phyloP scores from a whole-genome alignment of 2,113 vertebrate genomes.

The Seriola rivoliana region DNA sequence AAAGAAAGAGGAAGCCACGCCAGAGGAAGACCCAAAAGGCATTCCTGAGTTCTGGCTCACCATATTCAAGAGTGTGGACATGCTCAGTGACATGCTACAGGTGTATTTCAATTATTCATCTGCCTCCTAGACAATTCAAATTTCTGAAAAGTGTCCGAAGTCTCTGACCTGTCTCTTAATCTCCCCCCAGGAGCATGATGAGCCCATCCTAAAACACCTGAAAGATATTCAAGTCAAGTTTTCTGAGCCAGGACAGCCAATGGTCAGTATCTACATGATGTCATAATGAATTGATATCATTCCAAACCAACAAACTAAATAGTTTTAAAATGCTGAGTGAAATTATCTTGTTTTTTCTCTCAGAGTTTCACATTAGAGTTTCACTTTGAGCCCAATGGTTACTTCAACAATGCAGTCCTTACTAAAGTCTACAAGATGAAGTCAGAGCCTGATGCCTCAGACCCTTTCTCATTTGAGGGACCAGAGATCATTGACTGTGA shows the following conservation, averaged over 20 bases:
- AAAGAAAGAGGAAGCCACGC: slow-evolving; percentile 84
- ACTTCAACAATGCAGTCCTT: slow-evolving; percentile 94
- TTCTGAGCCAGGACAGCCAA: slow-evolving; percentile 94
- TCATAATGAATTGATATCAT: not conserved
- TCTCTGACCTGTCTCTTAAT: slow-evolving; percentile 7
- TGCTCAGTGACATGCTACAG: slow-evolving; percentile 97
- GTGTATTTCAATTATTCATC: slow-evolving; percentile 71
- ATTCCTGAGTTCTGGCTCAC: slow-evolving; percentile 99
- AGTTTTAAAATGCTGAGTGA: not conserved
- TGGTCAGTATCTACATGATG: slow-evolving; percentile 88
- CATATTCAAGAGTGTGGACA: slow-evolving; percentile 97
- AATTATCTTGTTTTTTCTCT: not conserved
- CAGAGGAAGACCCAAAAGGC: slow-evolving; percentile 89
- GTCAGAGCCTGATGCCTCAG: slow-evolving; percentile 91
- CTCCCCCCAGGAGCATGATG: slow-evolving; percentile 91
- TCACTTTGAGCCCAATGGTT: slow-evolving; percentile 95
- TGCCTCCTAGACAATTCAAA: not conserved
- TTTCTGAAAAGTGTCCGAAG: not conserved
- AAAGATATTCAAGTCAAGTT: slow-evolving; percentile 98
- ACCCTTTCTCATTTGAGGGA: slow-evolving; percentile 98
- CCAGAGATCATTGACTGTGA: slow-evolving; percentile 98
- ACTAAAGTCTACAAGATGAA: slow-evolving; percentile 99
- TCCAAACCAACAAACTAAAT: not conserved
- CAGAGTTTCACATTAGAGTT: slow-evolving; percentile 98
- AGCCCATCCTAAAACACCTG: slow-evolving; percentile 96